Percentiles rank a stretch among this genome's conserved stretches.
Evolutionary conservation across 2,888 invertebrate genomes (phyloP).

Genomic region (Brassicogethes aeneus): DNA sequence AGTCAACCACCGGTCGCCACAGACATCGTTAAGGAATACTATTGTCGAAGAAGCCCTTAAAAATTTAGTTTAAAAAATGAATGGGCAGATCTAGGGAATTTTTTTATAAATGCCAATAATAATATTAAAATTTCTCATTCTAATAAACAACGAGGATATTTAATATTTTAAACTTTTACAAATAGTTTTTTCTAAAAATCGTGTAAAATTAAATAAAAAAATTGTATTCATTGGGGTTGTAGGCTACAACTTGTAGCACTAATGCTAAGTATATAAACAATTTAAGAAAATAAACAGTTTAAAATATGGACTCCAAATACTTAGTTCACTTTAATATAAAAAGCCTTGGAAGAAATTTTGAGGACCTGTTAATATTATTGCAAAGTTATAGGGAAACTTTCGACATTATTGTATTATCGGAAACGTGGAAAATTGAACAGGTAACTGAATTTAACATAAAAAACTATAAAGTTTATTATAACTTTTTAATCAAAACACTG

Average conservation of each 20-base stretch:
- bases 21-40: not conserved
- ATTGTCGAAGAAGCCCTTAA: not conserved
- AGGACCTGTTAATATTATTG: not conserved
- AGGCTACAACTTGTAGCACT: not conserved
- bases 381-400: not conserved
- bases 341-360: not conserved
- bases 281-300: not conserved
- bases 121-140: not conserved
- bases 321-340: not conserved
- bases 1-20: no score
- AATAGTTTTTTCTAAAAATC: no score
- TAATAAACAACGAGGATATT: no score
- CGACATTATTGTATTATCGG: not conserved
- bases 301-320: not conserved
- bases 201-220: no score
- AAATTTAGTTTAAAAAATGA: not conserved
- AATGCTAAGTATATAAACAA: not conserved
- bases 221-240: no score
- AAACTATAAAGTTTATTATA: not conserved
- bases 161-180: no score
- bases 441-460: not conserved
- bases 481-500: not conserved
- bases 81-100: not conserved
- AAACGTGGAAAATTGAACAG: not conserved
- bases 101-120: not conserved